These are phyloP conservation scores for Xyrichtys novacula DNA, from an alignment of 2,797 vertebrate species.

Conservation along the genomic window DNA sequence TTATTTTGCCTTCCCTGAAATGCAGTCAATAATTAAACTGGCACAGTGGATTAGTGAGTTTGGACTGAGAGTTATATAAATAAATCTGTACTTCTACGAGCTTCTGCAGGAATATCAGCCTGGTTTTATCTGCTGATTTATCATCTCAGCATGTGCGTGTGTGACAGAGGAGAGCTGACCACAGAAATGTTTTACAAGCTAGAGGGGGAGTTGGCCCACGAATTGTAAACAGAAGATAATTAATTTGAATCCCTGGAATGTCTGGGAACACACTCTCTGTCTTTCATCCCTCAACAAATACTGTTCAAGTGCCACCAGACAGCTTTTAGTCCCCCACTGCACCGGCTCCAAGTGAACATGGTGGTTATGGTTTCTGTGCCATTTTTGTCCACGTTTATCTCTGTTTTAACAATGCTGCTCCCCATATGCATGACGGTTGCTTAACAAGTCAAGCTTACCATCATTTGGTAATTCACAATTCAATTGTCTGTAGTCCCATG, in stretches of 20 bases:
- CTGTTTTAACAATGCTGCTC: background rate
- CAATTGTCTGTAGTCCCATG: background rate
- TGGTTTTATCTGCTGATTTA: conserved; percentile 37
- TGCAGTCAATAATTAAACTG: conserved; percentile 70
- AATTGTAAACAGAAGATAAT: conserved; percentile 10
- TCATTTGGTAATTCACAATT: too few species aligned
- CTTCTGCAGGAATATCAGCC: conserved; percentile 31
- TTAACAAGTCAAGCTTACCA: background rate
- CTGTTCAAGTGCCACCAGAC: conserved; percentile 4
- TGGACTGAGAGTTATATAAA: conserved; percentile 58
- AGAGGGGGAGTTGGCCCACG: conserved; percentile 4
- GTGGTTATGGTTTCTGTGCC: background rate
- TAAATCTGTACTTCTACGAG: conserved; percentile 62
- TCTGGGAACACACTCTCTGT: conserved; percentile 4
- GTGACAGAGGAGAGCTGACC: conserved; percentile 16
- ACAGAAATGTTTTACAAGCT: conserved; percentile 2
- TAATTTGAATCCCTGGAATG: conserved; percentile 32
- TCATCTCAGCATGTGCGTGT: conserved; percentile 17
- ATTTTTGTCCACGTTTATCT: background rate
- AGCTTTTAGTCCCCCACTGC: conserved; percentile 21
- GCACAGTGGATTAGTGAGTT: conserved; percentile 63
- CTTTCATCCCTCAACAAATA: conserved; percentile 31
- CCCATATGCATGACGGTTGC: too few species aligned
- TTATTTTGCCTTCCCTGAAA: conserved; percentile 53
- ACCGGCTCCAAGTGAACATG: conserved; percentile 9